Percentiles rank a stretch among this genome's conserved stretches.
These are phyloP conservation scores for Pammene aurita DNA, from an alignment of 2,888 invertebrate species.

Conservation along the genomic window DNA sequence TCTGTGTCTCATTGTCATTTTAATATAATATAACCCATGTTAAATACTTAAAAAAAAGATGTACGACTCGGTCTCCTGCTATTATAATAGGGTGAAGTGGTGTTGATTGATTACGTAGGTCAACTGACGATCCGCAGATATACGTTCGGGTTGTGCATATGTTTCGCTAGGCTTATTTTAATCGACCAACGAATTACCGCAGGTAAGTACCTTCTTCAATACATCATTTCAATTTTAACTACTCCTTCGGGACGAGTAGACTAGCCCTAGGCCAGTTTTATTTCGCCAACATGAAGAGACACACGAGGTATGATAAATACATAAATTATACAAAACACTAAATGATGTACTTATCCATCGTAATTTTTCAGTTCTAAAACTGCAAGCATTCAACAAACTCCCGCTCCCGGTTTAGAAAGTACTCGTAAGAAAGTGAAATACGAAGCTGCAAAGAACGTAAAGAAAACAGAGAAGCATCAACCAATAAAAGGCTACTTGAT, in stretches of 20 bases:
- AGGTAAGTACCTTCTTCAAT: too few species aligned
- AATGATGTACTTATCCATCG: not conserved
- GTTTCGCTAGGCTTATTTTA: not conserved
- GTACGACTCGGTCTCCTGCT: too few species aligned
- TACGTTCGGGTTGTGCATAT: too few species aligned
- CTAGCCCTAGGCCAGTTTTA: not conserved
- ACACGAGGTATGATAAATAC: not conserved
- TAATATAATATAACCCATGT: too few species aligned
- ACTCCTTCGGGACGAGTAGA: too few species aligned
- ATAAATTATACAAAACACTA: not conserved
- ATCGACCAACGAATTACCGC: not conserved
- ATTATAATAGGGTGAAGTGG: too few species aligned
- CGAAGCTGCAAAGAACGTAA: not conserved
- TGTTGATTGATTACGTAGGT: too few species aligned
- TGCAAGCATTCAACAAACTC: not conserved
- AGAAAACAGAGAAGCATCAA: conserved; percentile 38
- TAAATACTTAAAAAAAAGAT: too few species aligned
- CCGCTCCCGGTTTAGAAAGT: too few species aligned
- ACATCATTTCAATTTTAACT: too few species aligned
- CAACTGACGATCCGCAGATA: too few species aligned
- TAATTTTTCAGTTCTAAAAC: not conserved
- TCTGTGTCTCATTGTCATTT: too few species aligned
- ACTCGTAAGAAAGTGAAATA: not conserved
- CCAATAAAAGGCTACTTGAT: conserved; percentile 78
- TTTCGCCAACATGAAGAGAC: not conserved